These are phyloP conservation scores for Tenrec ecaudatus DNA, from an alignment of 2,113 vertebrate genomes.

Conservation along the genomic window DNA sequence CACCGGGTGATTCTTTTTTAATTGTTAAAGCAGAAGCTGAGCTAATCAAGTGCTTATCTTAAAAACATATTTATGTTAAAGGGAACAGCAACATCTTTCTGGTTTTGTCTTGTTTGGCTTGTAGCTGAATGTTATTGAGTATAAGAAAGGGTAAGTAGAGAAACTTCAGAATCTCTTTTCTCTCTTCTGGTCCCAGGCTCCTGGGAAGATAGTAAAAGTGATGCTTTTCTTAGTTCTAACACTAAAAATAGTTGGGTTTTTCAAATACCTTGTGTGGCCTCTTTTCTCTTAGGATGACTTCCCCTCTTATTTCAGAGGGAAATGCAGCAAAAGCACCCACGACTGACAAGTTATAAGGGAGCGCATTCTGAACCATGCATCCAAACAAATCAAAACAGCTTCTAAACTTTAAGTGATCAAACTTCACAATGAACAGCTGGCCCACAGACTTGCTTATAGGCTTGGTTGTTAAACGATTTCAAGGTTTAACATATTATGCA, in stretches of 20 bases:
- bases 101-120: not conserved
- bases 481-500: conserved; percentile 19
- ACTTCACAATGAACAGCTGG: not conserved
- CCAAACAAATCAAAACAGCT: conserved; percentile 21
- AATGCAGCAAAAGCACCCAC: conserved; percentile 1
- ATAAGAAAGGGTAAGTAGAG: not conserved
- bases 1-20: not conserved
- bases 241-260: conserved; percentile 56
- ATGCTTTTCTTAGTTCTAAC: conserved; percentile 46
- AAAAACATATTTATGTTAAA: not conserved
- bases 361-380: conserved; percentile 20
- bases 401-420: conserved; percentile 55
- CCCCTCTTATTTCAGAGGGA: conserved; percentile 28
- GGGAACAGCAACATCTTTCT: not conserved
- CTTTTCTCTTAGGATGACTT: conserved; percentile 49
- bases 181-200: not conserved
- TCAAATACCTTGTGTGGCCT: not conserved
- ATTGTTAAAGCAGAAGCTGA: not conserved
- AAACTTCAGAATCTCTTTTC: not conserved
- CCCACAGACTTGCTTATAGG: not conserved
- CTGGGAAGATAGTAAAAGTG: conserved; percentile 4
- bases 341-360: conserved; percentile 44
- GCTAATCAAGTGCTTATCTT: not conserved
- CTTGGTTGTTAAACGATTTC: not conserved
- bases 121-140: not conserved